Percentiles rank a stretch among this genome's conserved stretches.
These are phyloP conservation scores for Plebejus argus DNA, from an alignment of 2,888 invertebrate species.

Conservation along the genomic window DNA sequence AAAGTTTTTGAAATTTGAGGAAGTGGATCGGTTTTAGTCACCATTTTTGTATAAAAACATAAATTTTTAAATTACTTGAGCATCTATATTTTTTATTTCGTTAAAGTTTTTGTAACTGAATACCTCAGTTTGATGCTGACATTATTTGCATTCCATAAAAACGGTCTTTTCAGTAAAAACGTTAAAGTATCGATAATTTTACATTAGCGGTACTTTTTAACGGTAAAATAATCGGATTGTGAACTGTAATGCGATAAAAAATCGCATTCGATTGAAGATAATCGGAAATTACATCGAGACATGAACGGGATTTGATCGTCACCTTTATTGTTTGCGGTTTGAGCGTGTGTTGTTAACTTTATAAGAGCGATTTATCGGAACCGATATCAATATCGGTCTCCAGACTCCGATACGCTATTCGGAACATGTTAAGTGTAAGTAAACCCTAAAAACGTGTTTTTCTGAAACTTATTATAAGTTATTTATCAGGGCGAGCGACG, in stretches of 20 bases:
- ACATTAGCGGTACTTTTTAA: constrained; percentile 70
- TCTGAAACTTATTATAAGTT: too few species aligned
- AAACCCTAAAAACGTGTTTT: too few species aligned
- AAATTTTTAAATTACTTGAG: not conserved
- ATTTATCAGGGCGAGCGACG: too few species aligned
- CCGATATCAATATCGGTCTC: not conserved
- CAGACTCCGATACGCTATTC: not conserved
- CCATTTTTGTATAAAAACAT: not conserved
- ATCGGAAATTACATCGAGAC: constrained; percentile 53
- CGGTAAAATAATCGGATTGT: constrained; percentile 70
- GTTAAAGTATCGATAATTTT: constrained; percentile 38
- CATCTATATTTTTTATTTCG: not conserved
- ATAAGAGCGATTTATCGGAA: not conserved
- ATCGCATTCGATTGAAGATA: constrained; percentile 63
- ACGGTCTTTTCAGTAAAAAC: constrained; percentile 44
- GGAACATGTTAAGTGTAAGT: not conserved
- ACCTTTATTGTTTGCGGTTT: constrained; percentile 7
- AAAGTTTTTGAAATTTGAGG: too few species aligned
- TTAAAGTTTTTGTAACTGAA: not conserved
- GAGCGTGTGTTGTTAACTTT: not conserved
- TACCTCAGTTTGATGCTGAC: not conserved
- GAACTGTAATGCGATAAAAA: constrained; percentile 60
- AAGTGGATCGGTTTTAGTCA: not conserved
- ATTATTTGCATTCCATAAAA: constrained; percentile 54
- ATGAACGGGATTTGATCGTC: constrained; percentile 7